Conservation (phyloP, 1,140 invertebrate genomes). For the Drepana arcuata region DNA sequence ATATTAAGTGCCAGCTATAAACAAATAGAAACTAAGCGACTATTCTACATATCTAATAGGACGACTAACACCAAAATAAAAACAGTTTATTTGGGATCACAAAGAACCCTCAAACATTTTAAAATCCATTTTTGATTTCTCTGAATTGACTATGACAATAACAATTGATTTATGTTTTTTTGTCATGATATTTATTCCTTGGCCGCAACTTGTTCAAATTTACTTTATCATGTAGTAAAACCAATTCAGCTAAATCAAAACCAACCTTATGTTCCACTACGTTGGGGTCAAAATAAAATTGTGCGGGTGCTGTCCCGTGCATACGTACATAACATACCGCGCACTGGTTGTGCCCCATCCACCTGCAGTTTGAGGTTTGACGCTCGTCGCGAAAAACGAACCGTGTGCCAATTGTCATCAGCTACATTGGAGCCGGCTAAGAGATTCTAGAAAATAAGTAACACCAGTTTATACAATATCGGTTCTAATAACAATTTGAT, state of each 20-base stretch:
- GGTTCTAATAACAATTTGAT: no score
- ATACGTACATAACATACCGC: constrained; percentile 85
- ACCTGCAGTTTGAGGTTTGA: constrained; percentile 87
- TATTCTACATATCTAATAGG: constrained; percentile 52
- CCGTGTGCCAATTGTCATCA: constrained; percentile 96
- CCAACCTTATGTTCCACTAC: constrained; percentile 53
- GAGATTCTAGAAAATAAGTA: constrained; percentile 76
- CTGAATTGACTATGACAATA: constrained; percentile 24
- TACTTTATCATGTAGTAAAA: no score
- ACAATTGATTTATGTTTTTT: no score
- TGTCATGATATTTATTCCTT: no score
- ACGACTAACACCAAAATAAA: constrained; percentile 63
- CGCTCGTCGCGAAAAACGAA: constrained; percentile 88
- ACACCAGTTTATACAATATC: no score
- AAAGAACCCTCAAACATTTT: constrained; percentile 9
- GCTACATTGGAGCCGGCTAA: constrained; percentile 86
- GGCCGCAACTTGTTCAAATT: no score
- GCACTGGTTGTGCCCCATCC: constrained; percentile 85
- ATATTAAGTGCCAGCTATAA: constrained; percentile 65
- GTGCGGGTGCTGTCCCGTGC: constrained; percentile 74
- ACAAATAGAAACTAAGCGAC: constrained; percentile 52
- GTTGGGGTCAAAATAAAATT: constrained; percentile 57
- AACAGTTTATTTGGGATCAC: background rate
- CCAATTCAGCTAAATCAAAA: constrained; percentile 52
- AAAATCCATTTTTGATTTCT: constrained; percentile 1